These are phyloP conservation scores for Linepithema humile DNA, from an alignment of 1,140 invertebrate species.

Conservation along the genomic window DNA sequence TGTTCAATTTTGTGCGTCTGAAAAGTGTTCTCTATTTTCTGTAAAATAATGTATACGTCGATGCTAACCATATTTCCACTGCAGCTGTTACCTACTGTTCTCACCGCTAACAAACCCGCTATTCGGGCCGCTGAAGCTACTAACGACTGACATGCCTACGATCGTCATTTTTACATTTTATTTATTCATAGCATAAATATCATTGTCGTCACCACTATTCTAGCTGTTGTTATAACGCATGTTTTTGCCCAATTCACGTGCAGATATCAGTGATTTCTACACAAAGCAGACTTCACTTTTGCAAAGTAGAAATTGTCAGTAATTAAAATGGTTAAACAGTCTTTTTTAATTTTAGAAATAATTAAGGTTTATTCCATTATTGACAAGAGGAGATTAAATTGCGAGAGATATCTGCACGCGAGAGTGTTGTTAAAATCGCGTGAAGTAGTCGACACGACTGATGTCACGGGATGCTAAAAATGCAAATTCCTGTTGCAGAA, in stretches of 20 bases:
- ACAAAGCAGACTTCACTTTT: neutral
- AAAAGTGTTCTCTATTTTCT: no score
- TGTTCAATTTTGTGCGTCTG: no score
- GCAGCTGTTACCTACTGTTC: constrained; percentile 38
- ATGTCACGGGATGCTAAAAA: neutral
- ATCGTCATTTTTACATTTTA: constrained; percentile 35
- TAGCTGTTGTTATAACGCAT: constrained; percentile 57
- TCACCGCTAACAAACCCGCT: constrained; percentile 50
- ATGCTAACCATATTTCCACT: constrained; percentile 28
- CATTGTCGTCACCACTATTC: constrained; percentile 14
- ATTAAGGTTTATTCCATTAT: no score
- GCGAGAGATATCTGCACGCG: constrained; percentile 29
- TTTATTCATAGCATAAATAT: constrained; percentile 34
- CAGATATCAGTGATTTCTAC: constrained; percentile 15
- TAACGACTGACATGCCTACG: constrained; percentile 43
- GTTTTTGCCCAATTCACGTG: constrained; percentile 2
- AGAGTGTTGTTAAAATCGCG: neutral
- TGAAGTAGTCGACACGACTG: neutral
- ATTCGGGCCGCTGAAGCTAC: constrained; percentile 36
- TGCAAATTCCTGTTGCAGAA: constrained; percentile 87
- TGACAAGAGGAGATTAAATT: neutral
- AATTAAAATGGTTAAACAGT: no score
- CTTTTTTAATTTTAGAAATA: neutral
- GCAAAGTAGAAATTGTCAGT: neutral
- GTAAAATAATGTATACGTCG: no score